A percentile compares a stretch with the other conserved stretches of the same genome.
phyloP scores from a whole-genome alignment of 2,888 invertebrate species.

The Amphipoea oculea region DNA sequence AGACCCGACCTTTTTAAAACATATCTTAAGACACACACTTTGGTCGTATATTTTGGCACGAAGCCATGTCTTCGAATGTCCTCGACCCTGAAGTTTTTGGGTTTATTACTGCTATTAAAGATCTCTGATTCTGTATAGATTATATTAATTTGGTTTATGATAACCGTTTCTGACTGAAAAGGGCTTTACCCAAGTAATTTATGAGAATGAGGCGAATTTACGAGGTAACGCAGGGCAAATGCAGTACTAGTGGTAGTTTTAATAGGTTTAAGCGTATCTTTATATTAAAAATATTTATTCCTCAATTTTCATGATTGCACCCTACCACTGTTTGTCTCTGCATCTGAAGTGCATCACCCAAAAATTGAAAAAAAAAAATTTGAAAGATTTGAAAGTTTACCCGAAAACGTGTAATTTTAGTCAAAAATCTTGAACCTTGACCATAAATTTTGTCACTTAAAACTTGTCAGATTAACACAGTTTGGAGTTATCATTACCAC shows the following conservation, averaged over 20 bases:
- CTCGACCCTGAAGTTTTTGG: conserved; percentile 35
- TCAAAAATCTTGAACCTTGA: neutral
- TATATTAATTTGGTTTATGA: conserved; percentile 39
- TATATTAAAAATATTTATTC: too few relatives aligned
- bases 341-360: too few relatives aligned
- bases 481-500: neutral
- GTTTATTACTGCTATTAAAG: conserved; percentile 52
- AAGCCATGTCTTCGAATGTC: conserved; percentile 40
- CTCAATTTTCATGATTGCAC: too few relatives aligned
- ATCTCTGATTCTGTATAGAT: conserved; percentile 48
- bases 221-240: neutral
- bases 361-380: too few relatives aligned
- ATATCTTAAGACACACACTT: conserved; percentile 33
- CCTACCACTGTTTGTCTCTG: too few relatives aligned
- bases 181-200: conserved; percentile 5
- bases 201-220: neutral
- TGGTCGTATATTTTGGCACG: conserved; percentile 50
- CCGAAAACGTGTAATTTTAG: neutral
- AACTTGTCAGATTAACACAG: conserved; percentile 25
- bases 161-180: conserved; percentile 8
- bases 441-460: conserved; percentile 4
- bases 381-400: too few relatives aligned
- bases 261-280: too few relatives aligned
- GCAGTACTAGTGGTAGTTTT: too few relatives aligned
- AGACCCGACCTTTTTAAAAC: conserved; percentile 25